A percentile compares a stretch with the other conserved stretches of the same genome.
Evolutionary conservation across 1,140 invertebrate species (phyloP).

Genomic region (Drosophila pectinifera): DNA sequence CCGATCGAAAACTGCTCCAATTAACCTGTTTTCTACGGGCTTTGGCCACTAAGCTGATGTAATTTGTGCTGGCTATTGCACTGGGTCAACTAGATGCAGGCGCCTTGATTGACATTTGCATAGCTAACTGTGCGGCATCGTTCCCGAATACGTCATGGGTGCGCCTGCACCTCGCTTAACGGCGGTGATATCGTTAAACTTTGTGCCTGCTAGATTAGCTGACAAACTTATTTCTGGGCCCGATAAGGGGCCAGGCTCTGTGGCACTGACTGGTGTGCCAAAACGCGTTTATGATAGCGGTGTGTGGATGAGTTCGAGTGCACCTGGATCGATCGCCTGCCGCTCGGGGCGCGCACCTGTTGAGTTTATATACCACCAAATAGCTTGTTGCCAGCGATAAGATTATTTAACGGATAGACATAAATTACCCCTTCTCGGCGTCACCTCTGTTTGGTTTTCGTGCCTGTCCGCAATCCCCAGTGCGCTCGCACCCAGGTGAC

Average conservation of each 20-base stretch:
- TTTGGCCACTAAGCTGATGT: conserved; percentile 59
- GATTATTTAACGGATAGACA: conserved; percentile 67
- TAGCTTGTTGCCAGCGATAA: conserved; percentile 70
- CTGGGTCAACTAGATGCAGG: conserved; percentile 71
- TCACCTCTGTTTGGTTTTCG: conserved; percentile 22
- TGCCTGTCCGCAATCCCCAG: conserved; percentile 25
- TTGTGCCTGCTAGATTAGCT: conserved; percentile 63
- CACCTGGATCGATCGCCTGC: conserved; percentile 52
- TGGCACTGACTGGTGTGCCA: conserved; percentile 42
- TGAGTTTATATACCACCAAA: conserved; percentile 63
- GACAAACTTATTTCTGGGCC: conserved; percentile 59
- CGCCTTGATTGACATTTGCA: conserved; percentile 12
- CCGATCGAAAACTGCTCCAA: conserved; percentile 30
- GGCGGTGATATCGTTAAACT: conserved; percentile 43
- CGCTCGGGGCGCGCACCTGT: conserved; percentile 65
- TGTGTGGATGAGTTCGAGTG: conserved; percentile 30
- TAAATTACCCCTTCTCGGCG: conserved; percentile 50
- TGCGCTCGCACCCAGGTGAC: conserved; percentile 51
- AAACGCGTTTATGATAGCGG: conserved; percentile 44
- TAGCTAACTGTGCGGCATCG: conserved; percentile 21
- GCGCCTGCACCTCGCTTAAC: conserved; percentile 45
- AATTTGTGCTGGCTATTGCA: conserved; percentile 67
- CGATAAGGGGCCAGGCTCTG: conserved; percentile 49
- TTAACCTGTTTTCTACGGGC: conserved; percentile 59
- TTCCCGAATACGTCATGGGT: conserved; percentile 46